These are phyloP conservation scores for Cydia strobilella DNA, from an alignment of 1,140 invertebrate species.

Conservation along the genomic window DNA sequence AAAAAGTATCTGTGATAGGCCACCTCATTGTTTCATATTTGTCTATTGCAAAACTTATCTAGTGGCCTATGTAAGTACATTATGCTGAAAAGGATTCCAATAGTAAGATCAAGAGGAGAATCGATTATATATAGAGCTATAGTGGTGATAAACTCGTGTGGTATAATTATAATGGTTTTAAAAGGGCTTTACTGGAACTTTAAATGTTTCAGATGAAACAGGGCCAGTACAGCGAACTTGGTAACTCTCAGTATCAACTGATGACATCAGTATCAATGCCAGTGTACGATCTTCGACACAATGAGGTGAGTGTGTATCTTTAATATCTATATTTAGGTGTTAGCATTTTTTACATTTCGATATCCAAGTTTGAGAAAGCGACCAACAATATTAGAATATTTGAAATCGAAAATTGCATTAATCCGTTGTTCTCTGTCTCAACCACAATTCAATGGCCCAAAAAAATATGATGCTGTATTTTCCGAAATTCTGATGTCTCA, in stretches of 20 bases:
- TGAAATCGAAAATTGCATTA: neutral
- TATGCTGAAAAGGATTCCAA: no score
- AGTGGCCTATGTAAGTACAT: no score
- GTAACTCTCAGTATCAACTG: slow-evolving; percentile 84
- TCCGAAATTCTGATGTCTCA: slow-evolving; percentile 70
- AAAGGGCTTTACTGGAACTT: neutral
- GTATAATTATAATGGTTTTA: neutral
- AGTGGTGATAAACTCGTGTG: no score
- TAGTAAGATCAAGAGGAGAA: no score
- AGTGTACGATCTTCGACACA: slow-evolving; percentile 90
- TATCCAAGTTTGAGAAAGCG: slow-evolving; percentile 42
- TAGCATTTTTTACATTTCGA: slow-evolving; percentile 28
- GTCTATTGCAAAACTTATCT: no score
- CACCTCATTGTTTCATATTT: no score
- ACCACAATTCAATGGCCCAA: slow-evolving; percentile 25
- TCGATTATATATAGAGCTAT: no score
- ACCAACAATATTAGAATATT: slow-evolving; percentile 29
- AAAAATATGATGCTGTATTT: slow-evolving; percentile 38
- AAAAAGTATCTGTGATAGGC: no score
- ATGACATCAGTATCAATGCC: slow-evolving; percentile 96
- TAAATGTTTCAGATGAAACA: slow-evolving; percentile 79
- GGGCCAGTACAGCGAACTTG: slow-evolving; percentile 82
- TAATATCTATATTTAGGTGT: neutral
- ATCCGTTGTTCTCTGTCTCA: slow-evolving; percentile 29
- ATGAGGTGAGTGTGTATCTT: slow-evolving; percentile 83